Percentiles rank a stretch among this genome's conserved stretches.
phyloP scores from a whole-genome alignment of 2,797 vertebrate species.

The Lemur catta region DNA sequence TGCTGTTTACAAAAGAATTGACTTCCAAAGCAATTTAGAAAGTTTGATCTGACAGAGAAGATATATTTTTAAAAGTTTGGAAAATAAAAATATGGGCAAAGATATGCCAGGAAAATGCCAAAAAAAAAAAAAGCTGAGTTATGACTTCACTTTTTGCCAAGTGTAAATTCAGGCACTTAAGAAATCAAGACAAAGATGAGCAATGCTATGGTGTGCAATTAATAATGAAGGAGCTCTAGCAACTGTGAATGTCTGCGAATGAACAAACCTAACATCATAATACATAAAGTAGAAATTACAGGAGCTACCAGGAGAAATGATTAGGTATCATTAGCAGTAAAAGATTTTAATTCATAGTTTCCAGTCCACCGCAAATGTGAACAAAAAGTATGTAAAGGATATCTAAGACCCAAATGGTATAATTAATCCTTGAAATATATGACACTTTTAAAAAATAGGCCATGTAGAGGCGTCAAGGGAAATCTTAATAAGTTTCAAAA shows the following conservation, averaged over 20 bases:
- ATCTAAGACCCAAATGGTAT: not conserved
- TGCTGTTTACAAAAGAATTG: not conserved
- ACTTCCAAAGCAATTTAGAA: not conserved
- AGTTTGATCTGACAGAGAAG: not conserved
- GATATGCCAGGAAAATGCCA: not conserved
- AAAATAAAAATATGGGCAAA: not conserved
- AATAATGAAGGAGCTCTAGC: not conserved
- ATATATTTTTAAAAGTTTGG: not conserved
- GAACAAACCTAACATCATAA: not conserved
- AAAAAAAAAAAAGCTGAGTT: not conserved
- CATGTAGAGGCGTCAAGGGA: not conserved
- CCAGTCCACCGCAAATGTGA: not conserved
- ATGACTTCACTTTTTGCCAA: not conserved
- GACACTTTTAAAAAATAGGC: not conserved
- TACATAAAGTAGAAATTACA: not conserved
- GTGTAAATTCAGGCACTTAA: not conserved
- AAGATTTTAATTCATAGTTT: not conserved
- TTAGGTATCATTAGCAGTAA: not conserved
- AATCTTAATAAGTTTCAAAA: not conserved
- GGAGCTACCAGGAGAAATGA: not conserved
- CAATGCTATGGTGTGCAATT: not conserved
- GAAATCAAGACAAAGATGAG: not conserved
- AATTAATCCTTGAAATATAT: not conserved
- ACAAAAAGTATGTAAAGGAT: not conserved
- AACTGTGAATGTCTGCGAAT: not conserved